Conservation (phyloP, 2,113 vertebrate genomes). For the Cinclus mexicanus region DNA sequence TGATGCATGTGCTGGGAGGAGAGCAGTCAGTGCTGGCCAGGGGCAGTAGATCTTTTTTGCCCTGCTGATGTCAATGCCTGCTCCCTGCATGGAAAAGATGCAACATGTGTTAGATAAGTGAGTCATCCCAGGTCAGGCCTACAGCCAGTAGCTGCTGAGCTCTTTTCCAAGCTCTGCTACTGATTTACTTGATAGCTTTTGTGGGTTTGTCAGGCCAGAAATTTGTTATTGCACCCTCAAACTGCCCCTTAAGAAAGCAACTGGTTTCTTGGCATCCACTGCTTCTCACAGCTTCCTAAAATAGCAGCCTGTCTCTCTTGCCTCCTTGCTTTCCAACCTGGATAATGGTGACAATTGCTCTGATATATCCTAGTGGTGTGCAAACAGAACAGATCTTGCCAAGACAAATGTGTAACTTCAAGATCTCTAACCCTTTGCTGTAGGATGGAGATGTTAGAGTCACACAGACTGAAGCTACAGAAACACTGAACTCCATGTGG, state of each 20-base stretch:
- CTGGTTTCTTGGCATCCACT: neutral
- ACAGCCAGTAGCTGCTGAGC: neutral
- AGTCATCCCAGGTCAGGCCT: slow-evolving; percentile 21
- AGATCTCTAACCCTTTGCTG: neutral
- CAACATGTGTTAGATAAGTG: slow-evolving; percentile 47
- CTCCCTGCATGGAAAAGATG: slow-evolving; percentile 47
- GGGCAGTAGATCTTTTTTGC: neutral
- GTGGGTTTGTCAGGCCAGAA: slow-evolving; percentile 1
- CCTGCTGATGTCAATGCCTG: slow-evolving; percentile 44
- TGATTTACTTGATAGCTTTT: slow-evolving; percentile 8
- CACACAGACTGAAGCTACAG: neutral
- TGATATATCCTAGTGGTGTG: neutral
- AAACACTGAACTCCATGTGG: neutral
- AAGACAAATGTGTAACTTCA: neutral
- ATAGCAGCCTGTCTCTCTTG: neutral
- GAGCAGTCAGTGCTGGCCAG: neutral
- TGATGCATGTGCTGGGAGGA: neutral
- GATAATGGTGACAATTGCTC: neutral
- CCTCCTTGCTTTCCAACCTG: neutral
- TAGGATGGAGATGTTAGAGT: neutral
- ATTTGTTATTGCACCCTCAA: neutral
- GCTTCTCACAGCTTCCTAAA: neutral
- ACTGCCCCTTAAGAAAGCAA: neutral
- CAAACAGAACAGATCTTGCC: neutral
- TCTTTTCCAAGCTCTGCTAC: slow-evolving; percentile 39